Evolutionary conservation across 1,140 invertebrate genomes (phyloP).

Genomic region (Stenopsyche tienmushanensis): DNA sequence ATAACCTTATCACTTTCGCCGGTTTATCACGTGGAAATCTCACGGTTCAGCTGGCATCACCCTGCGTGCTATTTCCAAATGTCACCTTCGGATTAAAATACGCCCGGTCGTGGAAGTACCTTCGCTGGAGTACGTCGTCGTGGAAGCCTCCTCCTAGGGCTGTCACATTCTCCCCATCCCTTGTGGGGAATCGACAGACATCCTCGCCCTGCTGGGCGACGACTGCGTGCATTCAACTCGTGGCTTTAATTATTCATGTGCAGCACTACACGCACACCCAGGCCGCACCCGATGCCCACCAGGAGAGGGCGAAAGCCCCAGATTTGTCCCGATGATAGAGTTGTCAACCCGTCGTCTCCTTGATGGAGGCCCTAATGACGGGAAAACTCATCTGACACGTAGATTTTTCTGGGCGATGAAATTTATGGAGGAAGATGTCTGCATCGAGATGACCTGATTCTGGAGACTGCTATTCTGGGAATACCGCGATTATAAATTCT

Average conservation of each 20-base stretch:
- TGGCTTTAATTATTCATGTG: constrained; percentile 16
- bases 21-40: constrained; percentile 24
- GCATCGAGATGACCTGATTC: no score
- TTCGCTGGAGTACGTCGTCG: no score
- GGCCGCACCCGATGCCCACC: background rate
- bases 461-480: no score
- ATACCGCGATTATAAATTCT: no score
- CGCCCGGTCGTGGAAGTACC: no score
- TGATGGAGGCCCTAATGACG: no score
- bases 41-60: constrained; percentile 24
- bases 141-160: background rate
- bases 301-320: background rate
- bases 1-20: constrained; percentile 27
- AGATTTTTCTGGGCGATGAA: no score
- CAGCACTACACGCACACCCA: constrained; percentile 5
- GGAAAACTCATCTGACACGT: no score
- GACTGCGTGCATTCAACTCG: constrained; percentile 4
- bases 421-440: no score
- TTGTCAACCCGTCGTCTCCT: no score
- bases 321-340: background rate
- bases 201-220: background rate
- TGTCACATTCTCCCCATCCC: background rate
- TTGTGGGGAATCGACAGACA: constrained; percentile 4
- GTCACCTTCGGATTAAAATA: constrained; percentile 21
- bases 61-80: constrained; percentile 9